phyloP scores from a whole-genome alignment of 2,113 vertebrate species.

The Nicator chloris region DNA sequence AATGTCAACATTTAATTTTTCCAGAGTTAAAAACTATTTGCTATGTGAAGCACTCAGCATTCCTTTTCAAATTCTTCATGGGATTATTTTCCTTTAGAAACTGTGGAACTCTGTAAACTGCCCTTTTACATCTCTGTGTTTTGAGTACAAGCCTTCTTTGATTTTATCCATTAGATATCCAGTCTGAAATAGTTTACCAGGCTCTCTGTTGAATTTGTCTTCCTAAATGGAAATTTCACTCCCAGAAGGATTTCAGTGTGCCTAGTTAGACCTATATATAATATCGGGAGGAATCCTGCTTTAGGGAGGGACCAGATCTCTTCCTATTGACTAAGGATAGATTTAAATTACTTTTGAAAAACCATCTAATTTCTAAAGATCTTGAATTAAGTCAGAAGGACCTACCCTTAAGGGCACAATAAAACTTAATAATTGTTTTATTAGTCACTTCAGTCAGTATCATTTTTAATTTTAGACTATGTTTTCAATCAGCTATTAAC shows the following conservation, averaged over 20 bases:
- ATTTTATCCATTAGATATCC: neutral
- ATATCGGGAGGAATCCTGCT: neutral
- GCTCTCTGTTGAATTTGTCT: neutral
- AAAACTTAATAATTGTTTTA: neutral
- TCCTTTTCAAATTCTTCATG: neutral
- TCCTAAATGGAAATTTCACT: neutral
- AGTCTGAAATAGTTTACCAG: neutral
- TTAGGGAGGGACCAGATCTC: neutral
- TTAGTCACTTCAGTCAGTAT: neutral
- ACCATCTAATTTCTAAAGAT: neutral
- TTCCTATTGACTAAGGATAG: neutral
- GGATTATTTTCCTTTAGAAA: neutral
- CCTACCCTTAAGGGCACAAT: neutral
- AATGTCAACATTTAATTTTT: neutral
- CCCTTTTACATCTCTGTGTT: neutral
- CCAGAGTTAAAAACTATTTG: neutral
- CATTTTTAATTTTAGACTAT: neutral
- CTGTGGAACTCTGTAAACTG: too few relatives aligned
- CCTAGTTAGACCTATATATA: neutral
- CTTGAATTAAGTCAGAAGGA: neutral
- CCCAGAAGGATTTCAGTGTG: neutral
- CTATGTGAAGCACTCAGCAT: neutral
- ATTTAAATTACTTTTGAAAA: neutral
- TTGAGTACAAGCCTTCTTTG: neutral
- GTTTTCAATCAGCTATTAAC: neutral